These are phyloP conservation scores for Thalpophila matura DNA, from an alignment of 2,888 invertebrate species.

Conservation along the genomic window DNA sequence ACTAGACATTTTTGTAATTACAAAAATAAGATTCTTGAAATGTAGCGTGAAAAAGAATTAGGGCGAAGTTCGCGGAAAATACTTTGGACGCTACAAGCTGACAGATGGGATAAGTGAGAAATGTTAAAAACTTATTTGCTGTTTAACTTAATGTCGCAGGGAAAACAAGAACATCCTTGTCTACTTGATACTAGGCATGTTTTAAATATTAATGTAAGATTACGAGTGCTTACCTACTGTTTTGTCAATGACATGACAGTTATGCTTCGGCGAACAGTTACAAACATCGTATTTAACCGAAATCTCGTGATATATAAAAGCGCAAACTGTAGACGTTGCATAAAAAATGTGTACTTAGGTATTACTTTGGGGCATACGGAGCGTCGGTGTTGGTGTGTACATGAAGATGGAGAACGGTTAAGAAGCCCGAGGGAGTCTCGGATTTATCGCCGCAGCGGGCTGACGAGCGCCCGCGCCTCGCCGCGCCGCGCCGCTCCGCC, in stretches of 20 bases:
- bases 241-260: background rate
- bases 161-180: constrained; percentile 38
- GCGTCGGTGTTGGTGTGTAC: constrained; percentile 69
- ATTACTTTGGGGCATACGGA: constrained; percentile 46
- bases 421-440: constrained; percentile 87
- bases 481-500: constrained; percentile 70
- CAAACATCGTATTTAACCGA: constrained; percentile 13
- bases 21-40: constrained; percentile 91
- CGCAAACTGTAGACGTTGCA: constrained; percentile 47
- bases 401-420: constrained; percentile 85
- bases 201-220: background rate
- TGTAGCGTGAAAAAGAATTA: constrained; percentile 91
- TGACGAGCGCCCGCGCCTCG: constrained; percentile 78
- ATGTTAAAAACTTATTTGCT: constrained; percentile 72
- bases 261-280: background rate
- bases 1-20: constrained; percentile 91
- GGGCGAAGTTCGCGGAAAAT: constrained; percentile 86
- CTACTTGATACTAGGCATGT: constrained; percentile 18
- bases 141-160: constrained; percentile 65
- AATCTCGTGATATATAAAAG: constrained; percentile 28
- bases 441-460: constrained; percentile 87
- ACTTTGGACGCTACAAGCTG: constrained; percentile 79
- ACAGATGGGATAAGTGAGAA: constrained; percentile 82
- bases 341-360: constrained; percentile 56
- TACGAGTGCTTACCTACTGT: background rate